Base-by-base conservation (phyloP, 2,888 invertebrate genomes). In the Zaprionus obscuricornis region DNA sequence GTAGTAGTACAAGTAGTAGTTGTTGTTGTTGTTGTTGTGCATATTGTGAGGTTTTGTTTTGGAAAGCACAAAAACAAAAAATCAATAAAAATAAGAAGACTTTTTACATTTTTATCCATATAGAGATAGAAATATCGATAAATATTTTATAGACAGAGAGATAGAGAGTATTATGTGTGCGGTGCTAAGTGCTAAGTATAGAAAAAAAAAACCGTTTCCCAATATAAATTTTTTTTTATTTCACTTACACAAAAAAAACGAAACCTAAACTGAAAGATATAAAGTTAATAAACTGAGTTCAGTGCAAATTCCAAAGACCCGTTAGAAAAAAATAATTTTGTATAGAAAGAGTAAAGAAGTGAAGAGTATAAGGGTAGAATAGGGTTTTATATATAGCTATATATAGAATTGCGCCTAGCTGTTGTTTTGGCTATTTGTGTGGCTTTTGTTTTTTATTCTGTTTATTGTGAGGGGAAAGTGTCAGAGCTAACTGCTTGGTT, bases 51-150 rank as follows among this genome's bases (percentile, higher is more conserved):
- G n/a, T n/a, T n/a, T n/a, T n/a, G n/a, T n/a, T 52, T 65, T 78
- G 54, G 66, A 75, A 85, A 82, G 58, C 57, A 82, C 72, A 73
- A 76, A 72, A 74, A 71, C 70, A 83, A 74, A 57, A 78, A 75
- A 66, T 73, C 70, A 67, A 75, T 67, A 56, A 11, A 14, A 11
- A 40, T 14, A 40, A 40, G 14, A 49, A 51, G 37, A 51, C 40
- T 27, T 26, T 66, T 46, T 39, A 74, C 39, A 70, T 39, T 64
- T 56, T 72, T 26, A 26, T 67, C 58, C 73, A 72, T 68, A 52
- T 24, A 39, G 49, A 60, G 45, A 43, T 47, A 26, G n/a, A n/a
- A n/a, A n/a, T n/a, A n/a, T n/a, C n/a, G n/a, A n/a, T n/a, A n/a
- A n/a, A n/a, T n/a, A n/a, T n/a, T n/a, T n/a, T n/a, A n/a, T n/a